Percentiles rank a stretch among this genome's conserved stretches.
Conservation (phyloP, 1,140 invertebrate species). For the Ceratina japonica region DNA sequence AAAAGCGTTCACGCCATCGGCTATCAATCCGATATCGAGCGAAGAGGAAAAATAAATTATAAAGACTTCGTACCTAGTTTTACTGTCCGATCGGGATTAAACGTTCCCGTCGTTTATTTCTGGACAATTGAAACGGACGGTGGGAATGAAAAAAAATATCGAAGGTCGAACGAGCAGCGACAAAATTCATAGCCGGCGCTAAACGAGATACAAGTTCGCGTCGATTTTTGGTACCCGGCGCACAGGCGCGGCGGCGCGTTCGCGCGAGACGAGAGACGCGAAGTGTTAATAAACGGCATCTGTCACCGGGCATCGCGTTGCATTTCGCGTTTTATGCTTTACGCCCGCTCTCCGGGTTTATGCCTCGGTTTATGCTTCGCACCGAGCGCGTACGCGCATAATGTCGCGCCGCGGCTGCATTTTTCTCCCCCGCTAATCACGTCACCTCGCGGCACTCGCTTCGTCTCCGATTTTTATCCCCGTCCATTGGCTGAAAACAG, state of each 20-base stretch:
- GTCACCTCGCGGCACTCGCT: conserved; percentile 31
- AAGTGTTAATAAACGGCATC: conserved; percentile 76
- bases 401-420: conserved; percentile 36
- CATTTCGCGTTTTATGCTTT: conserved; percentile 76
- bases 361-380: conserved; percentile 76
- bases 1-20: not conserved
- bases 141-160: conserved; percentile 40
- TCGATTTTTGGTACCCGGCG: not conserved
- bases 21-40: conserved; percentile 3
- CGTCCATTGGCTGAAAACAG: conserved; percentile 33
- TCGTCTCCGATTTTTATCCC: conserved; percentile 53
- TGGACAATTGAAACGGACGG: conserved; percentile 40
- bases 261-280: conserved; percentile 40
- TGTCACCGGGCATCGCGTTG: conserved; percentile 74
- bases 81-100: not conserved
- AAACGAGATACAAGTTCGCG: conserved; percentile 23
- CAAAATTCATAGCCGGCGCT: conserved; percentile 39
- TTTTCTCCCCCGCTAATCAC: conserved; percentile 59
- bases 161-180: conserved; percentile 2
- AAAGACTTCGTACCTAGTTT: too few species aligned
- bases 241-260: too few species aligned
- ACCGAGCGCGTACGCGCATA: conserved; percentile 65
- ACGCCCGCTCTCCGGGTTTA: conserved; percentile 71
- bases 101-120: conserved; percentile 7
- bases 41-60: conserved; percentile 36